phyloP scores from a whole-genome alignment of 35 echinoderm and acorn worm species.

The Holothuria glaberrima region DNA sequence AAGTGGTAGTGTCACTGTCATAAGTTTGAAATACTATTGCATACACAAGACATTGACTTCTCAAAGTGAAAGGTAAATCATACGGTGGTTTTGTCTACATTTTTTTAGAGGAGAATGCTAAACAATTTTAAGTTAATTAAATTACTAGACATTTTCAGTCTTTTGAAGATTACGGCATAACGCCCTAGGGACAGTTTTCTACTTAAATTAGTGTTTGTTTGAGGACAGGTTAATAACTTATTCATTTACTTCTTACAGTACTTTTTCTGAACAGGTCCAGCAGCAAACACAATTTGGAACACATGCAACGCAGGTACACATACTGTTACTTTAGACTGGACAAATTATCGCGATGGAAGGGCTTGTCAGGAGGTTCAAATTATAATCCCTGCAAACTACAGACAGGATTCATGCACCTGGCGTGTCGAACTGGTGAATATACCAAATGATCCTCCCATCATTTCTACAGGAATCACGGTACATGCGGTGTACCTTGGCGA shows the following conservation, averaged over 20 bases:
- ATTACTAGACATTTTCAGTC: too few relatives aligned
- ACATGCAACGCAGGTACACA: not conserved
- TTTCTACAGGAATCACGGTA: not conserved
- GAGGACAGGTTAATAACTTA: not conserved
- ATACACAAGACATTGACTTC: too few relatives aligned
- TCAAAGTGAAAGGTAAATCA: too few relatives aligned
- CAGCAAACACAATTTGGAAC: not conserved
- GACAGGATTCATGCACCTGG: conserved; percentile 4
- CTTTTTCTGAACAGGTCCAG: not conserved
- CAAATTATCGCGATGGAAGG: not conserved
- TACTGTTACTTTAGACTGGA: not conserved
- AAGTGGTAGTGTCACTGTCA: too few relatives aligned
- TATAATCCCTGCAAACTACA: not conserved
- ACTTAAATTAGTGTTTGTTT: not conserved
- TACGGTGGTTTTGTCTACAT: too few relatives aligned
- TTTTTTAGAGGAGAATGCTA: too few relatives aligned
- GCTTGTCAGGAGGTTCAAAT: not conserved
- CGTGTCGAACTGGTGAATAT: not conserved
- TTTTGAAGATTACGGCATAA: too few relatives aligned
- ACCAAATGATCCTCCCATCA: not conserved
- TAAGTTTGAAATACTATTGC: too few relatives aligned
- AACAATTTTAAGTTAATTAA: too few relatives aligned
- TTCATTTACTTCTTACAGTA: not conserved
- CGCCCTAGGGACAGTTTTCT: too few relatives aligned
- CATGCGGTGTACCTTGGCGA: not conserved